A percentile compares a stretch with the other conserved stretches of the same genome.
These are phyloP conservation scores for Pterocles gutturalis DNA, from an alignment of 2,113 vertebrate species.

Conservation along the genomic window DNA sequence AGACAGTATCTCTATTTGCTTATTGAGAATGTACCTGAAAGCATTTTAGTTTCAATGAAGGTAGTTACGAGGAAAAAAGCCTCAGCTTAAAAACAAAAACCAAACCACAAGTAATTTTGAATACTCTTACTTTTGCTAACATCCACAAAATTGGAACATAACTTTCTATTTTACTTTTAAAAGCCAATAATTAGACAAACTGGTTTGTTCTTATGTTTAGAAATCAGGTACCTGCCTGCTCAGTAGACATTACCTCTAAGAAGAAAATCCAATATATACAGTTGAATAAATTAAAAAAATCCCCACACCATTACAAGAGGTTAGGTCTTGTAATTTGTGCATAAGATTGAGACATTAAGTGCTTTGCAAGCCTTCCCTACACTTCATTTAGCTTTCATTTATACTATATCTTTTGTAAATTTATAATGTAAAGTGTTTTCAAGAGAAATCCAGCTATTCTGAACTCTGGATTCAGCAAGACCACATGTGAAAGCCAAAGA, in stretches of 20 bases:
- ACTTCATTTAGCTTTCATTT: neutral
- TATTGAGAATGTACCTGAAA: neutral
- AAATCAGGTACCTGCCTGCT: neutral
- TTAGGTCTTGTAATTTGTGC: neutral
- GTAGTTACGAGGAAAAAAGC: neutral
- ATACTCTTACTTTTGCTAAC: neutral
- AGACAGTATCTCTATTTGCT: neutral
- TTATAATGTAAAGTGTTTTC: neutral
- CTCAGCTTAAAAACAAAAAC: neutral
- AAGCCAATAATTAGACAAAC: neutral
- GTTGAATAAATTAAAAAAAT: neutral
- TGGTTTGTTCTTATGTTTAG: neutral
- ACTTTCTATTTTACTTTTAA: neutral
- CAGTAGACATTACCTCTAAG: neutral
- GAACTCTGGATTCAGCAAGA: neutral
- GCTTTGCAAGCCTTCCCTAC: neutral
- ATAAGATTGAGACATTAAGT: neutral
- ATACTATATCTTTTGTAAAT: neutral
- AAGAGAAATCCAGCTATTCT: neutral
- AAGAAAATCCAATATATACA: neutral
- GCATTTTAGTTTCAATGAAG: neutral
- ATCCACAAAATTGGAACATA: neutral
- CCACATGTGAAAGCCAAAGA: neutral
- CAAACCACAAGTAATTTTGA: neutral
- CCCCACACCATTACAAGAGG: neutral